Evolutionary conservation across 1,140 invertebrate species (phyloP).

Genomic region (Andricus grossulariae): DNA sequence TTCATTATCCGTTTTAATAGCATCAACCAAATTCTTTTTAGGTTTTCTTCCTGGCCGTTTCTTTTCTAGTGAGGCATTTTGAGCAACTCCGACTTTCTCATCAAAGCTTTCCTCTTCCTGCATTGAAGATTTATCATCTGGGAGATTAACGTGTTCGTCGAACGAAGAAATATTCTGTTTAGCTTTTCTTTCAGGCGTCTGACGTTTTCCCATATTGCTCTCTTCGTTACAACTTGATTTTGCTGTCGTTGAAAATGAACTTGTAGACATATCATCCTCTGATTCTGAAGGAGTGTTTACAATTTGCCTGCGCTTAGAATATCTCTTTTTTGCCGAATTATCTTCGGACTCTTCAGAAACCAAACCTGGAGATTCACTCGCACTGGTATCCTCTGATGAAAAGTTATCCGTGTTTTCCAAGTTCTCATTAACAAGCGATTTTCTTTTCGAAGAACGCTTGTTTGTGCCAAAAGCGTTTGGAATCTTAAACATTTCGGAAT

Average conservation of each 20-base stretch:
- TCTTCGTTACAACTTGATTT: neutral
- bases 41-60: slow-evolving; percentile 9
- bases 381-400: neutral
- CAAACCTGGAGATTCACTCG: slow-evolving; percentile 20
- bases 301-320: slow-evolving; percentile 3
- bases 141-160: slow-evolving; percentile 14
- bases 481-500: slow-evolving; percentile 24
- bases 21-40: slow-evolving; percentile 13
- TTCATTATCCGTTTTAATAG: neutral
- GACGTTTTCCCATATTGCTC: slow-evolving; percentile 24
- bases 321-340: slow-evolving; percentile 33
- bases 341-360: slow-evolving; percentile 40
- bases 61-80: neutral
- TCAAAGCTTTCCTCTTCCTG: neutral
- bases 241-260: slow-evolving; percentile 31
- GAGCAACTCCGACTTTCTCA: neutral
- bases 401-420: neutral
- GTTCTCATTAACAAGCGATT: slow-evolving; percentile 39
- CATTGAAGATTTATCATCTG: neutral
- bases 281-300: neutral
- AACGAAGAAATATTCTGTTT: slow-evolving; percentile 45
- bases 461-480: slow-evolving; percentile 14
- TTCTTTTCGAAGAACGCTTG: slow-evolving; percentile 42
- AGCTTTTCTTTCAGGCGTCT: slow-evolving; percentile 33
- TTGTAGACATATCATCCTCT: slow-evolving; percentile 19